Evolutionary conservation across 2,113 vertebrate genomes (phyloP).

Genomic region (Cathartes aura): DNA sequence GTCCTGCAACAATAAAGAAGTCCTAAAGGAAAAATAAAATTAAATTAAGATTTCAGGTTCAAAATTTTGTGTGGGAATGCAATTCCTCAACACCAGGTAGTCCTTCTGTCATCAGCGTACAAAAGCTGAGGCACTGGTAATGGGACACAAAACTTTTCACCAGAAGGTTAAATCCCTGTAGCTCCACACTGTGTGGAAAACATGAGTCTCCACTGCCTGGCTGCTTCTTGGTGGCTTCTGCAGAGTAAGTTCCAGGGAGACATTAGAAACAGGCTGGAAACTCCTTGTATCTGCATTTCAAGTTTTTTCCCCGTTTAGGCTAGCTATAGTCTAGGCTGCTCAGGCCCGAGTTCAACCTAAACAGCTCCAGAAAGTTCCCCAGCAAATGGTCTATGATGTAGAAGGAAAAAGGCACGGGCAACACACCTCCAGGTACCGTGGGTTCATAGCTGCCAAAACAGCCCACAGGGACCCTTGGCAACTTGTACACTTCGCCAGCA

Average conservation of each 20-base stretch:
- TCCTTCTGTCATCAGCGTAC: neutral
- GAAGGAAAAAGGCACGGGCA: neutral
- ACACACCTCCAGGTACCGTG: rapidly evolving
- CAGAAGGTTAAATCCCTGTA: neutral
- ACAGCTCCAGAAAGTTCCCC: neutral
- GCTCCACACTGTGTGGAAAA: neutral
- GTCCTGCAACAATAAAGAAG: neutral
- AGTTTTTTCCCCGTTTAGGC: neutral
- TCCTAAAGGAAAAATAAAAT: neutral
- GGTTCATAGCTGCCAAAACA: neutral
- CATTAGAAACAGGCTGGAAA: neutral
- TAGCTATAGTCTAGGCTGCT: neutral
- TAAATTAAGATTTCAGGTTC: neutral
- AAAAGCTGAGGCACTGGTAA: neutral
- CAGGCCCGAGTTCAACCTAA: neutral
- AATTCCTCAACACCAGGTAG: neutral
- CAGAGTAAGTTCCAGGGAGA: neutral
- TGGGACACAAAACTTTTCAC: neutral
- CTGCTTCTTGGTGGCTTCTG: neutral
- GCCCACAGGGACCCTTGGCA: neutral
- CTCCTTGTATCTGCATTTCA: neutral
- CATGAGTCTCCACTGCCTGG: neutral
- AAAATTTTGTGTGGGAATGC: neutral
- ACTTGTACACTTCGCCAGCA: neutral
- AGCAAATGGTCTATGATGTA: neutral